A percentile compares a stretch with the other conserved stretches of the same genome.
phyloP scores from a whole-genome alignment of 2,888 invertebrate genomes.

The Lasioglossum figueresi region DNA sequence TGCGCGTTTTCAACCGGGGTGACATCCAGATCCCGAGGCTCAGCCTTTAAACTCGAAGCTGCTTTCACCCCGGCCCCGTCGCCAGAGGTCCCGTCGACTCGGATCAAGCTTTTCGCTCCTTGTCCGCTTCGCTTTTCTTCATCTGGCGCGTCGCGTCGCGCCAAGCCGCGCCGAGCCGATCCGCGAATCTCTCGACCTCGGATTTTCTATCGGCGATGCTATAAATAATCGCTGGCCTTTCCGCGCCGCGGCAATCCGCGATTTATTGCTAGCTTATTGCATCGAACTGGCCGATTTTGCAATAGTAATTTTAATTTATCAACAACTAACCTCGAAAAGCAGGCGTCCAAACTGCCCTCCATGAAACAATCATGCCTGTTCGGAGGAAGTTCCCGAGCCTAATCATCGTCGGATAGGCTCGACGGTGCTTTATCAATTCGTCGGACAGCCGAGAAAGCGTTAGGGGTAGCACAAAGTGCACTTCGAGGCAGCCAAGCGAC shows the following conservation, averaged over 20 bases:
- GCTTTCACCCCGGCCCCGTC: constrained; percentile 70
- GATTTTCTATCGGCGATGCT: constrained; percentile 45
- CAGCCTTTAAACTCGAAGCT: constrained; percentile 76
- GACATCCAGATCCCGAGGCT: constrained; percentile 73
- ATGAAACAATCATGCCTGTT: not conserved
- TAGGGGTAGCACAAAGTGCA: constrained; percentile 3
- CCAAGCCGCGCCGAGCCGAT: not conserved
- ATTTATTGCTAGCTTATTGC: constrained; percentile 23
- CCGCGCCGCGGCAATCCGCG: constrained; percentile 4
- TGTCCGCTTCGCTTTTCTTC: constrained; percentile 42
- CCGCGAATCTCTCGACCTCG: constrained; percentile 16
- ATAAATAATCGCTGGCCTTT: not conserved
- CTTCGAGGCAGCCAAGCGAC: not conserved
- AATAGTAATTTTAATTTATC: not conserved
- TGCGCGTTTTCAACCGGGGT: constrained; percentile 67
- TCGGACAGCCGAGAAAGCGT: not conserved
- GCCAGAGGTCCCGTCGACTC: constrained; percentile 69
- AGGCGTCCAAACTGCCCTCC: not conserved
- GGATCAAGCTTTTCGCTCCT: constrained; percentile 70
- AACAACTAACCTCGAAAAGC: not conserved
- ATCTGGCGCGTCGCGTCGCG: not conserved
- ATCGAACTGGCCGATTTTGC: not conserved
- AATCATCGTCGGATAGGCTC: not conserved
- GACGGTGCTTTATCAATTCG: constrained; percentile 10
- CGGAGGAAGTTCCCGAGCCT: not conserved